Percentiles rank a stretch among this genome's conserved stretches.
Evolutionary conservation across 1,140 invertebrate species (phyloP).

Genomic region (Drosophila asahinai): DNA sequence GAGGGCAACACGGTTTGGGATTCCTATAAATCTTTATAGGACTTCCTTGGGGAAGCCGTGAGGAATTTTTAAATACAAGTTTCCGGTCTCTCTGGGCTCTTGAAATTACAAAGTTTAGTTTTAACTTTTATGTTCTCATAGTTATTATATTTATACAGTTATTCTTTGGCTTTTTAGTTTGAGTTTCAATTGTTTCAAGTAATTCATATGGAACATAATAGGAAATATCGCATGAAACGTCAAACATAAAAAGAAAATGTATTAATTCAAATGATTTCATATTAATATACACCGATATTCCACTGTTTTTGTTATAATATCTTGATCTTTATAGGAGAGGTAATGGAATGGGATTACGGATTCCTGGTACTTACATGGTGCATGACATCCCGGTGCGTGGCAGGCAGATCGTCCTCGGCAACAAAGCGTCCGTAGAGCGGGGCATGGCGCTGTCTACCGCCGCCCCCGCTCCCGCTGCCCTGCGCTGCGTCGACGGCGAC

Average conservation of each 20-base stretch:
- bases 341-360: no score
- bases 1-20: no score
- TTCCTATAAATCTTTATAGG: neutral
- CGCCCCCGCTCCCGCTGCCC: constrained; percentile 58
- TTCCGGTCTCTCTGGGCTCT: neutral
- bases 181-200: neutral
- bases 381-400: constrained; percentile 85
- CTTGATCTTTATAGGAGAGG: neutral
- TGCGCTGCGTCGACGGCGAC: constrained; percentile 73
- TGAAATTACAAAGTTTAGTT: neutral
- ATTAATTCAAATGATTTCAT: neutral
- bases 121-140: neutral
- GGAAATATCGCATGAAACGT: no score
- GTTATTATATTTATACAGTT: no score
- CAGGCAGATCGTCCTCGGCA: constrained; percentile 92
- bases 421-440: constrained; percentile 95
- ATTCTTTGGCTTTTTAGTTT: neutral
- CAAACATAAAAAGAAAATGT: no score
- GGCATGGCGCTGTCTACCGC: constrained; percentile 87
- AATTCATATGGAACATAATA: no score
- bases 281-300: neutral
- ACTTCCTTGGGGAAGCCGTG: neutral
- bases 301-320: neutral
- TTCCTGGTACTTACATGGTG: constrained; percentile 78
- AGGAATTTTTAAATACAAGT: neutral